Base-by-base conservation (phyloP, 2,113 vertebrate species). In the Patagioenas fasciata region DNA sequence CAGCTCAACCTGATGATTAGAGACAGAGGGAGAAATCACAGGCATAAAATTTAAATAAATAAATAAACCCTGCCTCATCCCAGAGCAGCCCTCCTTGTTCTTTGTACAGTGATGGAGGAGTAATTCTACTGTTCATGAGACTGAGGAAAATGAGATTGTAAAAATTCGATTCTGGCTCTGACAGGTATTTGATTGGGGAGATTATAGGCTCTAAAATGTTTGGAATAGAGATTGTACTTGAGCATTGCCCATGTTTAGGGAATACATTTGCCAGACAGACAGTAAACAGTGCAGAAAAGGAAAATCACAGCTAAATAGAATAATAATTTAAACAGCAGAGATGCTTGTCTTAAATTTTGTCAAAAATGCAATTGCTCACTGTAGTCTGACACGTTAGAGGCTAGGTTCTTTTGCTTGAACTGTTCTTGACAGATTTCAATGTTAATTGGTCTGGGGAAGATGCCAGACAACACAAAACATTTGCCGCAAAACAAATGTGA, bases 361-460 rank as follows among this genome's bases (percentile, higher is more conserved):
- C 85, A 91, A 94, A 94, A 96, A 95, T 56, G 61, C 58, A 86
- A 92, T 82, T 94, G 73, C 62, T 94, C 12, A 4, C 88, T 92
- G 86, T 79, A 92, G 85, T 95, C 88, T 97, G 92, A 96, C 92
- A 95, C 16, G 0, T 93, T 84, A 92, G 88, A 89, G 38, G 61
- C 73, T 93, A 79, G 47, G 77, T 80, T 94, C 40, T 74, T 87
- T 85, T 79, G 88, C 88, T 54, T 95, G 88, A 93, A 95, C 93
- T 80, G 70, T 72, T 96, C 70, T 81, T 93, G 90, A 97, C 95
- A 96, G 93, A 93, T 92, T 96, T 94, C 87, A 84, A 91, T 91
- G 96, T 92, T 97, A 96, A 96, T 92, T 91, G 86, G 93, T 94
- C 94, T 94, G 91, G 96, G 96, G 95, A 95, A 95, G 80, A 96